Evolutionary conservation across 2,113 vertebrate genomes (phyloP), one percentile per base, ranked within the genome.

Genomic region (Turnix velox): DNA sequence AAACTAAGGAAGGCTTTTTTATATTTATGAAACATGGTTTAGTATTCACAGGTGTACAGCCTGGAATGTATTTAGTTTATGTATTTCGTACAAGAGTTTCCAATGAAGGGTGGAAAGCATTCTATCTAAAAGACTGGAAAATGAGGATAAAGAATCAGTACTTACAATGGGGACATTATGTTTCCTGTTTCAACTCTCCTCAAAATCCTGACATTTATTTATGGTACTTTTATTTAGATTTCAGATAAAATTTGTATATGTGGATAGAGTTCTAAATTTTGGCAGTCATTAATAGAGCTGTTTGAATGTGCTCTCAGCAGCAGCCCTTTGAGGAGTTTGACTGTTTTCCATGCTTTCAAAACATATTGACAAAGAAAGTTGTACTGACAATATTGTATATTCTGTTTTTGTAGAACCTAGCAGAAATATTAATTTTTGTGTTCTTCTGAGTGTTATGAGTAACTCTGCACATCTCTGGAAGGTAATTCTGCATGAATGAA

Each of bases 401-500:
- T 81, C 52, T 82, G 10, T 72, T 92, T 96, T 54, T 67, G 63
- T 35, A 37, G 31, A 78, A 76, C 23, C 76, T 91, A 80, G 66
- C 40, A 94, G 84, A 93, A 93, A 76, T 79, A 87, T 23, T 31
- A 94, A 89, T 94, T 94, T 94, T 79, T 69, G 45, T 87, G 74
- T 69, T 95, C 52, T 94, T 96, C 65, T 91, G 88, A 87, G 73
- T 84, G 52, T 40, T 92, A 68, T 82, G 94, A 94, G 81, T 92
- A 87, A 84, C 52, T 88, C 55, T 72, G 88, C 57, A 87, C 77
- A 93, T 95, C 94, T 94, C 86, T 94, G 66, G 77, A 96, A 95
- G 58, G 92, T 91, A 87, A 95, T 92, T 94, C 92, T 95, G 49
- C 80, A 88, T 94, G 88, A 96, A 95, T 91, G 77, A 92, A 91